Percentiles rank a stretch among this genome's conserved stretches.
Conservation (phyloP, 2,888 invertebrate genomes). For the Glyphotaelius pellucidus region DNA sequence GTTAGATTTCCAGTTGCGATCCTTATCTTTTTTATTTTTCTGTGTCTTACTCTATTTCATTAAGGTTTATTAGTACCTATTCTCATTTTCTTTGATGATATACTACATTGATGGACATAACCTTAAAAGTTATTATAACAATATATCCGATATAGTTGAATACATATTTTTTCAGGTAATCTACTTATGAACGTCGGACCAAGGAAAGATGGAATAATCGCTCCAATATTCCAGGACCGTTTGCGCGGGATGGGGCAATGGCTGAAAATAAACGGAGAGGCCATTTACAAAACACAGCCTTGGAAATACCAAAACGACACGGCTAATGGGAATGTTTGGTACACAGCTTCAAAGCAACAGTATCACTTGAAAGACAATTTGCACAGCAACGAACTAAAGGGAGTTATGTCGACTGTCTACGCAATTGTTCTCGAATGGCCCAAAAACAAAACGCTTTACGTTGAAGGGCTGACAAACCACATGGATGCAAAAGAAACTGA, state of each 20-base stretch:
- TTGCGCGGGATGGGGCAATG: conserved; percentile 87
- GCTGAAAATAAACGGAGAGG: conserved; percentile 91
- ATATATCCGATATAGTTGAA: neutral
- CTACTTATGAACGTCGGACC: conserved; percentile 92
- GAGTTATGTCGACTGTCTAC: conserved; percentile 75
- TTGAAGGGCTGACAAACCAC: conserved; percentile 73
- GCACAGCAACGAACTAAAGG: neutral
- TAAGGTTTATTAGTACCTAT: too few relatives aligned
- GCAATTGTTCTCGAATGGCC: conserved; percentile 87
- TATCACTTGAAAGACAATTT: neutral
- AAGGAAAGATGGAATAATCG: conserved; percentile 91
- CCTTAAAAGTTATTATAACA: too few relatives aligned
- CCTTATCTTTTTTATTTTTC: too few relatives aligned
- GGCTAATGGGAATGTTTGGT: conserved; percentile 85
- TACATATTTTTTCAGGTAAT: conserved; percentile 77
- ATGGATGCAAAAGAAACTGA: conserved; percentile 69
- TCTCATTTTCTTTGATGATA: too few relatives aligned
- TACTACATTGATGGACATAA: too few relatives aligned
- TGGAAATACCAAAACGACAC: conserved; percentile 92
- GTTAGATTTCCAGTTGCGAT: too few relatives aligned
- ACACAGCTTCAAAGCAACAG: conserved; percentile 73
- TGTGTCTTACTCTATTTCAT: too few relatives aligned
- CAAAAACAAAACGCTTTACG: conserved; percentile 73
- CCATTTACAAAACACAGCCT: conserved; percentile 87
- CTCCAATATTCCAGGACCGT: conserved; percentile 91